A percentile compares a stretch with the other conserved stretches of the same genome.
Evolutionary conservation across 2,888 invertebrate genomes (phyloP).

Genomic region (Amphipyra berbera): DNA sequence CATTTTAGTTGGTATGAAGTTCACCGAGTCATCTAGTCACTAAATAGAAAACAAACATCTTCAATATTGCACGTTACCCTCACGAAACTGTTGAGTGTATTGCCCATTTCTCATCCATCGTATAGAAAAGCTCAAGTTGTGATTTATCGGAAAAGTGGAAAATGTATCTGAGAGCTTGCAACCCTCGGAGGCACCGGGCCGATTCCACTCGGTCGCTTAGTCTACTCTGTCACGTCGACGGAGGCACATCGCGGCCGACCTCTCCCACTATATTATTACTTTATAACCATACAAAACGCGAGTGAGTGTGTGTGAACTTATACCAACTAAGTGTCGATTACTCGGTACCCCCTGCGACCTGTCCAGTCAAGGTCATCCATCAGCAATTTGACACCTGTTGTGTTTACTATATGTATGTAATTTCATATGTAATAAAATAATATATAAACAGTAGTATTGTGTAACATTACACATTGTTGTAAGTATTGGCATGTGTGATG

Average conservation of each 20-base stretch:
- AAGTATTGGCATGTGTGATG: slow-evolving; percentile 29
- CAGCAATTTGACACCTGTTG: slow-evolving; percentile 85
- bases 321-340: slow-evolving; percentile 69
- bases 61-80: not conserved
- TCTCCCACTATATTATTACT: slow-evolving; percentile 62
- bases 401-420: slow-evolving; percentile 80
- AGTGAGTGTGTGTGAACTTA: slow-evolving; percentile 81
- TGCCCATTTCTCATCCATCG: slow-evolving; percentile 1
- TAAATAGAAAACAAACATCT: not conserved
- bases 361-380: slow-evolving; percentile 80
- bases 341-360: slow-evolving; percentile 63
- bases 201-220: slow-evolving; percentile 74
- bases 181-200: slow-evolving; percentile 74
- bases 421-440: slow-evolving; percentile 61
- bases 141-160: slow-evolving; percentile 61
- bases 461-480: slow-evolving; percentile 32
- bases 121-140: slow-evolving; percentile 35
- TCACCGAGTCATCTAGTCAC: too few species aligned
- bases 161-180: slow-evolving; percentile 69
- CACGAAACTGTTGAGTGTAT: not conserved
- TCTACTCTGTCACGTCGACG: slow-evolving; percentile 74
- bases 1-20: too few species aligned
- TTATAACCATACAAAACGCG: slow-evolving; percentile 75
- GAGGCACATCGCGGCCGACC: slow-evolving; percentile 65
- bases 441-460: slow-evolving; percentile 51